Base-by-base conservation (phyloP, 23 tunicate genomes). In the Styela clava region DNA sequence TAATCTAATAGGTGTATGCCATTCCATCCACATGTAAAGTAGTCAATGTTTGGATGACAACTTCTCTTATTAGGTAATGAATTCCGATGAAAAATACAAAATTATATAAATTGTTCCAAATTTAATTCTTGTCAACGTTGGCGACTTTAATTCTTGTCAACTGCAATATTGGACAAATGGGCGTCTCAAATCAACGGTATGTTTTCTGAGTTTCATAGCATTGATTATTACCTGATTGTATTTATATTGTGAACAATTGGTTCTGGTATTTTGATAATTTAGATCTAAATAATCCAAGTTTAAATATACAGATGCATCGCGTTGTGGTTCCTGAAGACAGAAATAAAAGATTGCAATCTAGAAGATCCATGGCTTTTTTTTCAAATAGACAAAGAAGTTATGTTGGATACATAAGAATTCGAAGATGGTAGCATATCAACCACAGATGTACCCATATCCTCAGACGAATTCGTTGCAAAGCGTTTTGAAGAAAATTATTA, bases 131-230 rank as follows among this genome's bases (percentile, higher is more conserved):
- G 24, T 67, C 21, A 67, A 67, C 31, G 31, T 67, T 67, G 71
- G 71, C 16, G 71, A 67, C n/a, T n/a, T n/a, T n/a, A n/a, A n/a
- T n/a, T n/a, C n/a, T n/a, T n/a, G n/a, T 1, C 32, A 67, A 29
- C 22, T 67, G 24, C 71, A 67, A 29, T 67, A 25, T 27, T 67
- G 71, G 71, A 67, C 32, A 27, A 24, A 24, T 1, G 71, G 71
- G 22, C 30, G 71, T 27, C 31, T 67, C 23, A 67, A 67, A 67
- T 67, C 71, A 27, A 67, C 71, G 71, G 71, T 67, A 67, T 18
- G 0, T 12, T 25, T 24, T 25, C 22, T 67, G 71, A n/a, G 7
- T 44, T 44, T 44, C 9, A 12, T 44, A 5, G 7, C 12, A 12
- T 44, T 44, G 56, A 7, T 44, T 7, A 44, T 7, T 44, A 7